Conservation (phyloP, 2,888 invertebrate species). For the Zaprionus lineosus region DNA sequence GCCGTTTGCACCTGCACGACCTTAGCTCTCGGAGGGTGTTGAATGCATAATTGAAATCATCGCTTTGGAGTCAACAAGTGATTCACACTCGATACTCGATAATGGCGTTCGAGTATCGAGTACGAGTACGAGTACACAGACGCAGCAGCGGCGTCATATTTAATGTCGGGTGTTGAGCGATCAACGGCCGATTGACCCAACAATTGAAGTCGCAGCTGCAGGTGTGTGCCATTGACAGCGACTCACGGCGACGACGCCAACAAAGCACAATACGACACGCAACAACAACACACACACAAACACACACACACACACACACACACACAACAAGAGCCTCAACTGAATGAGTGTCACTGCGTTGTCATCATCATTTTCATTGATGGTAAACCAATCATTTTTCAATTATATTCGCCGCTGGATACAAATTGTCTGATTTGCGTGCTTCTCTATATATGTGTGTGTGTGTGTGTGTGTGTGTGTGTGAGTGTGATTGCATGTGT, state of each 20-base stretch:
- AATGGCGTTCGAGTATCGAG: no score
- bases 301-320: conserved; percentile 8
- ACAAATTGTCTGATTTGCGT: conserved; percentile 77
- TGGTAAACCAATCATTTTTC: conserved; percentile 77
- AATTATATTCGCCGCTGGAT: conserved; percentile 76
- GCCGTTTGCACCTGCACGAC: no score
- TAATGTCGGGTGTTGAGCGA: not conserved
- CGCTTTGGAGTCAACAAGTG: not conserved
- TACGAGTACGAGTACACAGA: no score
- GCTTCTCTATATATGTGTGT: not conserved
- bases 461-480: conserved; percentile 3
- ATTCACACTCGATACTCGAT: not conserved
- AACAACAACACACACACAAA: conserved; percentile 8
- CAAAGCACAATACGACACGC: conserved; percentile 23
- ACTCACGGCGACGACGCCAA: conserved; percentile 37
- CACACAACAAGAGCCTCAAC: conserved; percentile 24
- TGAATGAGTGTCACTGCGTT: conserved; percentile 52
- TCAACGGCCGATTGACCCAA: conserved; percentile 73
- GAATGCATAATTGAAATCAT: no score
- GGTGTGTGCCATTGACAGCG: conserved; percentile 71
- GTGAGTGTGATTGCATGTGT: conserved; percentile 6
- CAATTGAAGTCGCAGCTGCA: conserved; percentile 66
- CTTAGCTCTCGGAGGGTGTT: no score
- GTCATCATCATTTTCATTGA: conserved; percentile 75
- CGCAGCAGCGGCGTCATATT: no score